These are phyloP conservation scores for Prosopocoilus inquinatus DNA, from an alignment of 2,888 invertebrate species.

Conservation along the genomic window DNA sequence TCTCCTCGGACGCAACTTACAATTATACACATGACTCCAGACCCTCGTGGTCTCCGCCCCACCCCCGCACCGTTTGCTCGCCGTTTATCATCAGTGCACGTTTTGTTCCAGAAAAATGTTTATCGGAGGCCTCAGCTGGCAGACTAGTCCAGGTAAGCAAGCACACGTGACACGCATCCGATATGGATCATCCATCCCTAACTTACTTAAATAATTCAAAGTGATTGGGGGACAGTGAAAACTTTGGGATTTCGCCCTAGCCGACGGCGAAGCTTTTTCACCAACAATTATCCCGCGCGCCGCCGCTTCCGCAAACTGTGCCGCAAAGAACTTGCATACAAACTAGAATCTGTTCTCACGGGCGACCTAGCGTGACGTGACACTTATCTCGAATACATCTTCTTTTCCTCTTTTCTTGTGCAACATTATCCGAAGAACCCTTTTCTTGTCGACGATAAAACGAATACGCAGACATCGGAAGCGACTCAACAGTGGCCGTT, in stretches of 20 bases:
- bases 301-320: not conserved
- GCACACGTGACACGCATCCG: constrained; percentile 33
- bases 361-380: constrained; percentile 15
- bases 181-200: not conserved
- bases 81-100: constrained; percentile 5
- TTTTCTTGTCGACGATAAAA: no score
- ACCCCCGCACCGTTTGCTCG: constrained; percentile 1
- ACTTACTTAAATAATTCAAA: no score
- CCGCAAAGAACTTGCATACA: constrained; percentile 1
- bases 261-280: constrained; percentile 1
- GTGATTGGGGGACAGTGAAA: no score
- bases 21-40: constrained; percentile 4
- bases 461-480: no score
- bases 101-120: constrained; percentile 97
- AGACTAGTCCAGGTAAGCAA: constrained; percentile 97
- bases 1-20: constrained; percentile 8
- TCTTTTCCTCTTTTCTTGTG: no score
- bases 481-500: no score
- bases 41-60: not conserved
- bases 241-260: no score
- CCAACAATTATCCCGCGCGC: no score
- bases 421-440: no score
- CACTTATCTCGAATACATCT: constrained; percentile 10
- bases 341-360: constrained; percentile 16
- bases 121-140: constrained; percentile 99